phyloP scores from a whole-genome alignment of 2,113 vertebrate species.

The Cranoglanis bouderius region DNA sequence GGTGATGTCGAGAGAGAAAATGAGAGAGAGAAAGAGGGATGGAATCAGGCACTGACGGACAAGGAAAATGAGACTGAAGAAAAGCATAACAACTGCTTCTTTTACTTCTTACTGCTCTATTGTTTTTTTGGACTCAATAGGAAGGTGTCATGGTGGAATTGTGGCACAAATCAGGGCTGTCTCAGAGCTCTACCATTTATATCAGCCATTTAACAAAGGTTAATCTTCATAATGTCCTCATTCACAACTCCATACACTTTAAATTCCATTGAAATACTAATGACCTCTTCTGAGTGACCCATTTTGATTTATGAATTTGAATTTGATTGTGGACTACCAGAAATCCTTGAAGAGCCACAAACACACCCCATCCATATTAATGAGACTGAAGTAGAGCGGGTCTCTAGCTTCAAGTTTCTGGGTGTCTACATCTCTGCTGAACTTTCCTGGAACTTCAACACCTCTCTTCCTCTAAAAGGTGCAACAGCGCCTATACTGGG shows the following conservation, averaged over 20 bases:
- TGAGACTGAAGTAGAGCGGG: too few relatives aligned
- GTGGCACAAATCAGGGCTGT: neutral
- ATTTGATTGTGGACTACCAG: too few relatives aligned
- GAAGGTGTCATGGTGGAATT: slow-evolving; percentile 17
- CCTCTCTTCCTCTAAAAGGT: too few relatives aligned
- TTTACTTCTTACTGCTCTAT: neutral
- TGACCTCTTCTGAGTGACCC: neutral
- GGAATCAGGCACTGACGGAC: neutral
- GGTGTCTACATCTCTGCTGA: too few relatives aligned
- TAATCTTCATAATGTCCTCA: neutral
- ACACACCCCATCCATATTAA: too few relatives aligned
- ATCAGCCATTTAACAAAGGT: neutral
- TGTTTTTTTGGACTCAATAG: neutral
- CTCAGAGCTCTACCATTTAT: neutral
- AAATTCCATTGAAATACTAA: neutral
- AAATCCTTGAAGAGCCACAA: too few relatives aligned
- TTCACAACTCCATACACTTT: neutral
- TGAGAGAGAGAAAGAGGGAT: slow-evolving; percentile 29
- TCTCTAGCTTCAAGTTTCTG: too few relatives aligned
- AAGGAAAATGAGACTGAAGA: neutral
- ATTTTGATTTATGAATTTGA: too few relatives aligned
- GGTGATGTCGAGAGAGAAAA: slow-evolving; percentile 45
- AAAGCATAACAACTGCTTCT: neutral
- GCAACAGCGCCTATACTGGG: too few relatives aligned
- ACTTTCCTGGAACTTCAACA: too few relatives aligned